A percentile compares a stretch with the other conserved stretches of the same genome.
phyloP scores from a whole-genome alignment of 2,797 vertebrate genomes.

The Acipenser transmontanus region DNA sequence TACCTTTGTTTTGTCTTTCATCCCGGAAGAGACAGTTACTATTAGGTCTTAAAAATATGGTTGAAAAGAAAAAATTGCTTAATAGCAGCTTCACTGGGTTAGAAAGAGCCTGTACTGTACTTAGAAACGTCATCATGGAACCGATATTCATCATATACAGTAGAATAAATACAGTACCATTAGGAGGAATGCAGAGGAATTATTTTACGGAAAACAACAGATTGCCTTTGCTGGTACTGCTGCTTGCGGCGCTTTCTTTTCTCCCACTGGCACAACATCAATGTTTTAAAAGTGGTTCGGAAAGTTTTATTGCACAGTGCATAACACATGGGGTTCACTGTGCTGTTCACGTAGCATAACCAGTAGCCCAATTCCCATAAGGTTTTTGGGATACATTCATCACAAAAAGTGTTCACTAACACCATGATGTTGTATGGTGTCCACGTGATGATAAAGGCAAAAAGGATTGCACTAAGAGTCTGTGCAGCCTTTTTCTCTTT shows the following conservation, averaged over 20 bases:
- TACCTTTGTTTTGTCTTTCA: neutral
- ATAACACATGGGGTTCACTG: constrained; percentile 93
- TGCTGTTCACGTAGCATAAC: constrained; percentile 96
- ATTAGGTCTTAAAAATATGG: no score
- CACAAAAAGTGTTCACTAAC: constrained; percentile 84
- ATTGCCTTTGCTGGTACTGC: constrained; percentile 71
- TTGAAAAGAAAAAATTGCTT: no score
- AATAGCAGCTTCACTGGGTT: no score
- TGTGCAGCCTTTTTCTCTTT: constrained; percentile 93
- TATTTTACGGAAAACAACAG: constrained; percentile 69
- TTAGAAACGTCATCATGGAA: no score
- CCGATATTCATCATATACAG: no score
- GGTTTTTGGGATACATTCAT: constrained; percentile 73
- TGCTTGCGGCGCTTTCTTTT: constrained; percentile 70
- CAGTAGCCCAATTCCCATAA: constrained; percentile 92
- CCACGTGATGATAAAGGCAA: constrained; percentile 94
- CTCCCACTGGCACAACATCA: constrained; percentile 81
- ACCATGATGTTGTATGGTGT: constrained; percentile 96
- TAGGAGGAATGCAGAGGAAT: constrained; percentile 67
- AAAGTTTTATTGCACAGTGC: constrained; percentile 94
- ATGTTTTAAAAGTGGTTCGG: constrained; percentile 84
- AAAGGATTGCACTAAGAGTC: constrained; percentile 88
- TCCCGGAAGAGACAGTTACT: no score
- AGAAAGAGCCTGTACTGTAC: no score
- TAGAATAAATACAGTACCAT: neutral